Evolutionary conservation across 2,888 invertebrate genomes (phyloP), one percentile per base, ranked within the genome.

Genomic region (Pyrrhosoma nymphula): DNA sequence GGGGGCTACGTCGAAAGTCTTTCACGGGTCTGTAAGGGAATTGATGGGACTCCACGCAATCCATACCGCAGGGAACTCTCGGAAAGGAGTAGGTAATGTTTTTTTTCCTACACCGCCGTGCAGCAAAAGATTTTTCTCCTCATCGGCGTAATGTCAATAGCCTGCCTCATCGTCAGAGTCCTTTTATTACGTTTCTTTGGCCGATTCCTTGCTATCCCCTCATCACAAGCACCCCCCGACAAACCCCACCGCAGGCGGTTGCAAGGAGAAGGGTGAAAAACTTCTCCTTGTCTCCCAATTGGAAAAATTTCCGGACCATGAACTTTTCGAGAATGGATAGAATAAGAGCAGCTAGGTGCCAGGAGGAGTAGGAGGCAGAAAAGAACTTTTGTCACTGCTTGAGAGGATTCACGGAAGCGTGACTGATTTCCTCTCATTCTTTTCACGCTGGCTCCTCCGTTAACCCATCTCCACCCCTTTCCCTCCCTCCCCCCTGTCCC

Each of bases 301-400:
- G 89, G 56, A 55, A 89, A 23, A 93, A 93, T 75, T 69, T n/a
- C 69, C 93, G 39, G 69, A 75, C 93, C 93, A n/a, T 93, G 93
- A 93, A 93, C 93, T 93, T 47, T 63, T 93, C 82, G 60, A 63
- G 60, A 26, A 35, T 82, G 82, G 82, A 82, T 60, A 35, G 18
- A 82, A 82, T 35, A 35, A 82, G 35, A 82, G 82, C 82, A 35
- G 30, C 26, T 23, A 20, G 35, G 91, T 35, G 55, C 16, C 18
- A 23, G 88, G n/a, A 55, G 4, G 20, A 39, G 14, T 69, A 93
- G 47, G 69, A 75, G 82, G 69, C 55, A n/a, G 82, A 56, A n/a
- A 55, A 69, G 91, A 69, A 69, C 93, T 47, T 93, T 63, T 93
- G 93, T 93, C 93, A 47, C 93, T 75, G 93, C 93, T 93, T 63